Conservation (phyloP, 2,797 vertebrate genomes). For the Megaceryle alcyon region DNA sequence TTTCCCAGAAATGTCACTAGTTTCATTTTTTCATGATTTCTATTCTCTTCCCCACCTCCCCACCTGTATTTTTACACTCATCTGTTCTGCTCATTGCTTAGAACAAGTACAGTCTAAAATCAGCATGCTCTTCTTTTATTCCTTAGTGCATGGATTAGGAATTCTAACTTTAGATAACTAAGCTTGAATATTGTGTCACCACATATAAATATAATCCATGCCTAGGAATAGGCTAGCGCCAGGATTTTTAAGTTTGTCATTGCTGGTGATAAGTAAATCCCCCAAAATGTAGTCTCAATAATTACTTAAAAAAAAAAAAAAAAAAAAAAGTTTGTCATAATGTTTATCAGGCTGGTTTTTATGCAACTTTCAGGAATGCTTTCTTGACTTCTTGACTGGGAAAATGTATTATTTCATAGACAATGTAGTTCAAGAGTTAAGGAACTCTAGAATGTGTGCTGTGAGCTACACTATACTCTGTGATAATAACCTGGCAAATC, state of each 20-base stretch:
- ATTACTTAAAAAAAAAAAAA: background rate
- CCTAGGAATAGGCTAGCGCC: background rate
- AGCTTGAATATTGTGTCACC: background rate
- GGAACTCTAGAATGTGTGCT: background rate
- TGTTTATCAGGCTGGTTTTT: background rate
- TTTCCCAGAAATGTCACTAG: background rate
- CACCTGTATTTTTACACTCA: slow-evolving; percentile 18
- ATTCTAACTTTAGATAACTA: slow-evolving; percentile 38
- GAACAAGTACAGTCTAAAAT: slow-evolving; percentile 40
- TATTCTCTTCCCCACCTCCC: background rate
- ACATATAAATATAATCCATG: background rate
- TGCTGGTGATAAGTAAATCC: background rate
- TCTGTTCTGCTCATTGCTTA: background rate
- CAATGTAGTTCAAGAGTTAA: background rate
- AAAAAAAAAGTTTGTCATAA: background rate
- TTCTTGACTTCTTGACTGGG: background rate
- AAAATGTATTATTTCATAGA: background rate
- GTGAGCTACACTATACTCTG: background rate
- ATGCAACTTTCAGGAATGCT: background rate
- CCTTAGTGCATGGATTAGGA: background rate
- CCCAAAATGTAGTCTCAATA: background rate
- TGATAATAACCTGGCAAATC: background rate
- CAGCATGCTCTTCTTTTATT: background rate
- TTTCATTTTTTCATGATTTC: background rate
- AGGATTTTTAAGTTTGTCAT: background rate